Evolutionary conservation across 2,888 invertebrate genomes (phyloP), one percentile per base, ranked within the genome.

Genomic region (Dastarcus helophoroides): DNA sequence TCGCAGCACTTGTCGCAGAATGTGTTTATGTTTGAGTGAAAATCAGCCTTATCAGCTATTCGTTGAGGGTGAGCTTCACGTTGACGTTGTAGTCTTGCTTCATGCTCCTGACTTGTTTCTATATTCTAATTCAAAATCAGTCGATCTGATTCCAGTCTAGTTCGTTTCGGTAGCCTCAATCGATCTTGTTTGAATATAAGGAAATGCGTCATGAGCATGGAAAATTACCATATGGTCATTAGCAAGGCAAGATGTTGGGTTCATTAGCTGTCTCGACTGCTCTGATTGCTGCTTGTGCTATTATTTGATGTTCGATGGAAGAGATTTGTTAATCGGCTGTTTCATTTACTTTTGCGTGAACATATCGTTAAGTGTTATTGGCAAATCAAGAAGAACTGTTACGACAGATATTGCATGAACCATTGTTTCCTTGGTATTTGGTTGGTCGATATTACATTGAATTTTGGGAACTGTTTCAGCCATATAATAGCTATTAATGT

Each of bases 281-380:
- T n/a, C n/a, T n/a, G n/a, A n/a, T n/a, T n/a, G n/a, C n/a, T n/a
- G n/a, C n/a, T n/a, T n/a, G n/a, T n/a, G n/a, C n/a, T n/a, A n/a
- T n/a, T n/a, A n/a, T n/a, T n/a, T n/a, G n/a, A n/a, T n/a, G n/a
- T n/a, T n/a, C n/a, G n/a, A n/a, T n/a, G n/a, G 6, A n/a, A 17
- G 19, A 17, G 19, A 17, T 17, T n/a, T 17, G 19, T 17, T n/a
- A 6, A 17, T 17, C 19, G 19, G 19, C 19, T 17, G 19, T 17
- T 17, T 17, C 19, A n/a, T 17, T 17, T 17, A 6, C 19, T 17
- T n/a, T 17, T 17, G 19, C 19, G 6, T 17, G 19, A 17, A n/a
- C 19, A 17, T 17, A n/a, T 17, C 19, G 19, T 17, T 17, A n/a
- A 6, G 19, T 17, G 19, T 17, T n/a, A 17, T 17, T 17, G 19